These are phyloP conservation scores for Tupiocoris notatus DNA, from an alignment of 2,888 invertebrate species.

Conservation along the genomic window DNA sequence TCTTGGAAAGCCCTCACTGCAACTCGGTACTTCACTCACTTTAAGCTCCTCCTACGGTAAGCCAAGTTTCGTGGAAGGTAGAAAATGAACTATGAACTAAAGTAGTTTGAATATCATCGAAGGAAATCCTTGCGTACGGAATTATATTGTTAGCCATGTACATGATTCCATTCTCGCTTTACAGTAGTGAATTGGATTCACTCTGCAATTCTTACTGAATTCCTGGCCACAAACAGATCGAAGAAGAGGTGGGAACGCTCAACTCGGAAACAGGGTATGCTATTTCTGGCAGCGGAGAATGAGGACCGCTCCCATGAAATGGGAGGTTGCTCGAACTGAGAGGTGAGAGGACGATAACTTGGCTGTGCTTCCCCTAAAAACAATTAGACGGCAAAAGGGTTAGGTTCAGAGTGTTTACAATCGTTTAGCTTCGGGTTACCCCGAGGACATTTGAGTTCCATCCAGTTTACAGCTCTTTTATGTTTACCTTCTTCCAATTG, in stretches of 20 bases:
- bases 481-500: background rate
- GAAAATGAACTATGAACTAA: no score
- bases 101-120: no score
- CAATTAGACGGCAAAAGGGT: slow-evolving; percentile 31
- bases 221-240: no score
- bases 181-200: no score
- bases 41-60: no score
- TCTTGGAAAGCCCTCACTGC: no score
- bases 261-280: background rate
- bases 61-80: no score
- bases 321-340: slow-evolving; percentile 1
- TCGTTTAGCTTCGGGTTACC: slow-evolving; percentile 18
- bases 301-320: background rate
- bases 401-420: slow-evolving; percentile 27
- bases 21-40: no score
- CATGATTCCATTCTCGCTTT: no score
- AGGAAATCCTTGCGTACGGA: no score
- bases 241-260: background rate
- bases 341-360: slow-evolving; percentile 30
- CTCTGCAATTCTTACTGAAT: no score
- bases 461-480: background rate
- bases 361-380: slow-evolving; percentile 23
- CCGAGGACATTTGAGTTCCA: slow-evolving; percentile 1
- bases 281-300: background rate
- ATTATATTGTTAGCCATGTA: no score